Evolutionary conservation across 2,888 invertebrate genomes (phyloP).

Genomic region (Tetheella fluctuosa): DNA sequence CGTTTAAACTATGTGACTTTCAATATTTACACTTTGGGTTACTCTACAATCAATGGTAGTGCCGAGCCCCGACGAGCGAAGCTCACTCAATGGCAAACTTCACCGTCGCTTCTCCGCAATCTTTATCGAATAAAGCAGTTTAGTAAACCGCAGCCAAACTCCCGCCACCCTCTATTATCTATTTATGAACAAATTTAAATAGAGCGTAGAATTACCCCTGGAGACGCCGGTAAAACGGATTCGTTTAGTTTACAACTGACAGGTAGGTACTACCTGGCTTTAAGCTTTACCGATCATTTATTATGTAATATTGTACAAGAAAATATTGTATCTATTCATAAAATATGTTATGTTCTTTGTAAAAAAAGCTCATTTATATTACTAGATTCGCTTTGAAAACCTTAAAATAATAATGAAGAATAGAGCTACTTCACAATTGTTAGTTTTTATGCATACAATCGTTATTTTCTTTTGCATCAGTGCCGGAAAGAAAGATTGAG

Average conservation of each 20-base stretch:
- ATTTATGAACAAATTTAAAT: slow-evolving; percentile 75
- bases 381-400: too few relatives aligned
- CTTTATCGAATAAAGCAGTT: slow-evolving; percentile 76
- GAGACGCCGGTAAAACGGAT: slow-evolving; percentile 32
- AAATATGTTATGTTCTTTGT: too few relatives aligned
- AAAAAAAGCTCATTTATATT: too few relatives aligned
- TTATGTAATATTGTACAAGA: slow-evolving; percentile 22
- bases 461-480: background rate
- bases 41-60: slow-evolving; percentile 27
- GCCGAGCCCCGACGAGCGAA: slow-evolving; percentile 13
- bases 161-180: slow-evolving; percentile 66
- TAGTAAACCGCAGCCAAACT: slow-evolving; percentile 62
- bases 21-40: background rate
- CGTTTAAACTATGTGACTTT: background rate
- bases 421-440: too few relatives aligned
- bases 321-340: background rate
- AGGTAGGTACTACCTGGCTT: slow-evolving; percentile 28
- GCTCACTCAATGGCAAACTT: slow-evolving; percentile 40
- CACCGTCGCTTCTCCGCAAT: slow-evolving; percentile 55
- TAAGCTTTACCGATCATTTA: slow-evolving; percentile 31
- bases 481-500: background rate
- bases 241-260: slow-evolving; percentile 47
- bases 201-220: slow-evolving; percentile 43
- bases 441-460: too few relatives aligned
- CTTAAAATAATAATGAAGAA: too few relatives aligned